Evolutionary conservation across 2,113 vertebrate genomes (phyloP).

Genomic region (Epinephelus fuscoguttatus): DNA sequence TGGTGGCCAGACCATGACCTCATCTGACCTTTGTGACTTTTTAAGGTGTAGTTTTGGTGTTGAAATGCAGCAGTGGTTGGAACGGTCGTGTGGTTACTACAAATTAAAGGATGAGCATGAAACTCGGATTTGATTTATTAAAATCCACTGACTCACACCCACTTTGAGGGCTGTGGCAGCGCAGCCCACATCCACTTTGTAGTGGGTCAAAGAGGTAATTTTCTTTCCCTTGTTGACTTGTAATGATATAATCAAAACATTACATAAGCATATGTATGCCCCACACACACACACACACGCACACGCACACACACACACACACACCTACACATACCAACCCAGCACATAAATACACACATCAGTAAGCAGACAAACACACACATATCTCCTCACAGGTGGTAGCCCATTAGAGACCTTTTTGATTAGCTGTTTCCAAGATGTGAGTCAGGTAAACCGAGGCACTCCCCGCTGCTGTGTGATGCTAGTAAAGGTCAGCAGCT

Average conservation of each 20-base stretch:
- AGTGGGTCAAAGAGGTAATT: slow-evolving; percentile 67
- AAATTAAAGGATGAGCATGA: slow-evolving; percentile 68
- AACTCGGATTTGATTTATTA: slow-evolving; percentile 50
- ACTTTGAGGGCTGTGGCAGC: slow-evolving; percentile 45
- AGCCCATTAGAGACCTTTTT: slow-evolving; percentile 73
- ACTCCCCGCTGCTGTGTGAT: slow-evolving; percentile 65
- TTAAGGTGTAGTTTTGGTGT: slow-evolving; percentile 27
- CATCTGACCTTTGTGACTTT: slow-evolving; percentile 49
- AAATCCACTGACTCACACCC: slow-evolving; percentile 40
- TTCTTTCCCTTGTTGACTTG: slow-evolving; percentile 53
- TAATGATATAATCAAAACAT: slow-evolving; percentile 47
- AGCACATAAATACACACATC: slow-evolving; percentile 5
- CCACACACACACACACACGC: not conserved
- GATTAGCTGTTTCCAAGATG: slow-evolving; percentile 74
- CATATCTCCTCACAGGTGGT: slow-evolving; percentile 50
- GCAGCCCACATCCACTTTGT: slow-evolving; percentile 54
- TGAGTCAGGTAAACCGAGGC: slow-evolving; percentile 68
- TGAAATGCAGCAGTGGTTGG: slow-evolving; percentile 27
- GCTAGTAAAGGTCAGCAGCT: slow-evolving; percentile 79
- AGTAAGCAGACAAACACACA: slow-evolving; percentile 31
- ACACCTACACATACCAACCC: slow-evolving; percentile 5
- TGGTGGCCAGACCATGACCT: slow-evolving; percentile 28
- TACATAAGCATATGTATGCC: slow-evolving; percentile 13
- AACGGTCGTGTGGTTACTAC: slow-evolving; percentile 24
- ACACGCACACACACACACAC: not conserved